Percentiles rank a stretch among this genome's conserved stretches.
phyloP scores from a whole-genome alignment of 2,113 vertebrate species.

The Apaloderma vittatum region DNA sequence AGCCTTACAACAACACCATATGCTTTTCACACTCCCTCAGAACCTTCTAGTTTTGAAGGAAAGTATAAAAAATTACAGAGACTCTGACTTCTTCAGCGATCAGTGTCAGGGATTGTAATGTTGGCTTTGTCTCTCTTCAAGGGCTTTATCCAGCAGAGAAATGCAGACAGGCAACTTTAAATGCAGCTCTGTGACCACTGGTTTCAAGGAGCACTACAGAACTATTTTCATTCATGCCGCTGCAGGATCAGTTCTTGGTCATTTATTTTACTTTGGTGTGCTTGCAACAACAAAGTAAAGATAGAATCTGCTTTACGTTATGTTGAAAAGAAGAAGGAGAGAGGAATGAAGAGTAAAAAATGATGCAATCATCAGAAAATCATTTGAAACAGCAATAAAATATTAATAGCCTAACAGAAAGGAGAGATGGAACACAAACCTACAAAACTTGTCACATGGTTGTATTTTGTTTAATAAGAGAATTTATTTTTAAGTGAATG shows the following conservation, averaged over 20 bases:
- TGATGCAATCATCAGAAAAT: constrained; percentile 17
- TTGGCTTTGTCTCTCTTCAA: background rate
- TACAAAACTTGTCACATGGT: background rate
- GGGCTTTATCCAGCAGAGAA: background rate
- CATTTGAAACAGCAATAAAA: constrained; percentile 13
- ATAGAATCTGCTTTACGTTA: background rate
- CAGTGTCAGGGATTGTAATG: background rate
- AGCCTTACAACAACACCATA: background rate
- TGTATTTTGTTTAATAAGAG: constrained; percentile 44
- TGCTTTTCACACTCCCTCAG: background rate
- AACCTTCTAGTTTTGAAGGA: background rate
- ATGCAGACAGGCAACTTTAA: background rate
- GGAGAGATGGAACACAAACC: background rate
- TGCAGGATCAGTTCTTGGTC: background rate
- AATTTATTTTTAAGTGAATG: constrained; percentile 59
- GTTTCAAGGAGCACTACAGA: background rate
- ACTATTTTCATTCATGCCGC: background rate
- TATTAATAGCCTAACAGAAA: constrained; percentile 20
- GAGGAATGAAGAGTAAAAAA: background rate
- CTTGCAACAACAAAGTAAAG: background rate
- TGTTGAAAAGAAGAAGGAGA: background rate
- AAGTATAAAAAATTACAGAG: background rate
- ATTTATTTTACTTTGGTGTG: background rate
- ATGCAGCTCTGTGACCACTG: background rate
- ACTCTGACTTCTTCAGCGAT: background rate